A percentile compares a stretch with the other conserved stretches of the same genome.
These are phyloP conservation scores for Paramuricea clavata DNA, from an alignment of 92 coral and sea anemone species.

Conservation along the genomic window DNA sequence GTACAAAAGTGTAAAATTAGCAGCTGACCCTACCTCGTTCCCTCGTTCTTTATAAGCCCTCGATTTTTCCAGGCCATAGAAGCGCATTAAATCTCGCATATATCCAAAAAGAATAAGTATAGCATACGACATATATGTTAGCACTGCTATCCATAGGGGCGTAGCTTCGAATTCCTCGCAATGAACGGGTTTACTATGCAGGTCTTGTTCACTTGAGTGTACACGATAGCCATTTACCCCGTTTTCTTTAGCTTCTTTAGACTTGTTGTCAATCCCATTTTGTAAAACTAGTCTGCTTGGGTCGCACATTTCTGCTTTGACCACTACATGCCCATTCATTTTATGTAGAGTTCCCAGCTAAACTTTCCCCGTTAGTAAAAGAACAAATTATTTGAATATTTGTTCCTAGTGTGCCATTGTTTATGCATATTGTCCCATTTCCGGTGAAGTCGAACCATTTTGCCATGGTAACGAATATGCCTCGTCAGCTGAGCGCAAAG, in stretches of 20 bases:
- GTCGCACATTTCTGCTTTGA: background rate
- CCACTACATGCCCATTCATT: background rate
- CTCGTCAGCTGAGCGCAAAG: background rate
- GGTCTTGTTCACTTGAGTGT: background rate
- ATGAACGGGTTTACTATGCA: background rate
- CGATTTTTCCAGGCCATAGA: conserved; percentile 86
- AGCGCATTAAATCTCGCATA: conserved; percentile 92
- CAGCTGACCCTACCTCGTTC: conserved; percentile 73
- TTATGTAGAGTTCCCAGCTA: background rate
- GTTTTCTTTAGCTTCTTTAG: background rate
- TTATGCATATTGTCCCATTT: conserved; percentile 7
- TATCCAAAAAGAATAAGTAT: conserved; percentile 91
- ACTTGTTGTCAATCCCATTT: background rate
- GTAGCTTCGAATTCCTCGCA: conserved; percentile 93
- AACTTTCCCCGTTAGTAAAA: background rate
- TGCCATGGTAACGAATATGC: background rate
- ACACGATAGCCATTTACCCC: background rate
- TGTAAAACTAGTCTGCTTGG: background rate
- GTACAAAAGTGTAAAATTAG: background rate
- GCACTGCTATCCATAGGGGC: conserved; percentile 85
- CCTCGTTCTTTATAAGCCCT: conserved; percentile 84
- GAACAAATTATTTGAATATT: background rate
- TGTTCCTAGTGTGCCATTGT: background rate
- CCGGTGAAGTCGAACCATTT: conserved; percentile 6
- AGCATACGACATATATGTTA: conserved; percentile 87